phyloP scores from a whole-genome alignment of 1,140 invertebrate species.

The Drosophila mayri region DNA sequence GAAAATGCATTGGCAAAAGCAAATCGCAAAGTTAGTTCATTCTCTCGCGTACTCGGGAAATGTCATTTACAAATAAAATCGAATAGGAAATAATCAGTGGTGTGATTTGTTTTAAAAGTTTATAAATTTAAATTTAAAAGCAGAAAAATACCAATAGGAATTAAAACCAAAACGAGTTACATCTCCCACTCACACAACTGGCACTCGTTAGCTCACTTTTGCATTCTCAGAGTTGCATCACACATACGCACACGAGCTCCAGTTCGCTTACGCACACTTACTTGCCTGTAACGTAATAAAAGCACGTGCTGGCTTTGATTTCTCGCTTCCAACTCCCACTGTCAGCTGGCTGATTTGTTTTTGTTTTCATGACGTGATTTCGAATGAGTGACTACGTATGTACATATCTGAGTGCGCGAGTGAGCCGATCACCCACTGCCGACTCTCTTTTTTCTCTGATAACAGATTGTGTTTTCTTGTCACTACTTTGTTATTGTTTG shows the following conservation, averaged over 20 bases:
- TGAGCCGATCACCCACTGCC: slow-evolving; percentile 20
- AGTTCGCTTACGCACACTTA: slow-evolving; percentile 30
- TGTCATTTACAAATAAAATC: background rate
- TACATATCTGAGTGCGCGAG: slow-evolving; percentile 7
- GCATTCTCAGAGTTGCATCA: slow-evolving; percentile 66
- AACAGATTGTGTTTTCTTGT: slow-evolving; percentile 28
- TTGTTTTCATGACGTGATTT: slow-evolving; percentile 65
- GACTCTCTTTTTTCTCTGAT: slow-evolving; percentile 12
- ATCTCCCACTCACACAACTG: slow-evolving; percentile 18
- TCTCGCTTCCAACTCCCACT: slow-evolving; percentile 24
- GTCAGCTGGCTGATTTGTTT: slow-evolving; percentile 34
- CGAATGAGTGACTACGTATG: background rate
- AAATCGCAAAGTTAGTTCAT: slow-evolving; percentile 22
- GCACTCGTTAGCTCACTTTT: slow-evolving; percentile 6
- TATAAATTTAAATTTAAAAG: slow-evolving; percentile 1
- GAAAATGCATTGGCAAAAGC: no score
- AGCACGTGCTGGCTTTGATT: slow-evolving; percentile 81
- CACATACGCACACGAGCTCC: slow-evolving; percentile 23
- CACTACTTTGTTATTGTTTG: slow-evolving; percentile 34
- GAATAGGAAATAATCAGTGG: slow-evolving; percentile 8
- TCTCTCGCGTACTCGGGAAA: slow-evolving; percentile 10
- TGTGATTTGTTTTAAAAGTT: background rate
- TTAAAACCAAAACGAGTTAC: slow-evolving; percentile 68
- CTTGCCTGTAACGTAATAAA: slow-evolving; percentile 72
- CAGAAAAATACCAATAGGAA: slow-evolving; percentile 18